Percentiles rank a stretch among this genome's conserved stretches.
Conservation (phyloP, 2,888 invertebrate species). For the Nomada fabriciana region DNA sequence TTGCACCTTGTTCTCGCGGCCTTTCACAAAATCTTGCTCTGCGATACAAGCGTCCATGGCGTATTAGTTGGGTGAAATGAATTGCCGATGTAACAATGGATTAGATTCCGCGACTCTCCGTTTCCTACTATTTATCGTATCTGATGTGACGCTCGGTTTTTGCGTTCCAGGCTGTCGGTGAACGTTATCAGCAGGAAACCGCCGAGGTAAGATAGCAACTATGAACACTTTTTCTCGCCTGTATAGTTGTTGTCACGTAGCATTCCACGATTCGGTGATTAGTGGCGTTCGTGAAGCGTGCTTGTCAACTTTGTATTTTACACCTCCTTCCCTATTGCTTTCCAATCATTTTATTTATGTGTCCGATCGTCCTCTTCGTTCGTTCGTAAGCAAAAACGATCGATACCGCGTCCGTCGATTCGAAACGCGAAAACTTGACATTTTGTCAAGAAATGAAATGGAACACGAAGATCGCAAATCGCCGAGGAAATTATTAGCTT, state of each 20-base stretch:
- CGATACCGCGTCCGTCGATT: not conserved
- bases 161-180: slow-evolving; percentile 71
- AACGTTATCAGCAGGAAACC: slow-evolving; percentile 80
- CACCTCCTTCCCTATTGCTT: too few relatives aligned
- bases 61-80: not conserved
- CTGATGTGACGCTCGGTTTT: slow-evolving; percentile 69
- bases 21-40: not conserved
- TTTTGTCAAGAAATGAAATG: slow-evolving; percentile 25
- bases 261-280: slow-evolving; percentile 36
- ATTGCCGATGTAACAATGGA: not conserved
- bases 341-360: not conserved
- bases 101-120: slow-evolving; percentile 15
- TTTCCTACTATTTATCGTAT: slow-evolving; percentile 24
- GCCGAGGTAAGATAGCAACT: slow-evolving; percentile 78
- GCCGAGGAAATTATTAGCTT: slow-evolving; percentile 19
- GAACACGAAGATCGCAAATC: not conserved
- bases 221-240: slow-evolving; percentile 48
- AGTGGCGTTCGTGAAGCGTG: slow-evolving; percentile 47
- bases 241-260: slow-evolving; percentile 32
- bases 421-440: not conserved
- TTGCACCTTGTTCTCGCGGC: not conserved
- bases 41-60: not conserved
- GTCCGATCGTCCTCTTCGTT: not conserved
- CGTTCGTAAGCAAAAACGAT: not conserved
- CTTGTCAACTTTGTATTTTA: not conserved